Conservation (phyloP, 2,113 vertebrate genomes). For the Herpailurus yagouaroundi region DNA sequence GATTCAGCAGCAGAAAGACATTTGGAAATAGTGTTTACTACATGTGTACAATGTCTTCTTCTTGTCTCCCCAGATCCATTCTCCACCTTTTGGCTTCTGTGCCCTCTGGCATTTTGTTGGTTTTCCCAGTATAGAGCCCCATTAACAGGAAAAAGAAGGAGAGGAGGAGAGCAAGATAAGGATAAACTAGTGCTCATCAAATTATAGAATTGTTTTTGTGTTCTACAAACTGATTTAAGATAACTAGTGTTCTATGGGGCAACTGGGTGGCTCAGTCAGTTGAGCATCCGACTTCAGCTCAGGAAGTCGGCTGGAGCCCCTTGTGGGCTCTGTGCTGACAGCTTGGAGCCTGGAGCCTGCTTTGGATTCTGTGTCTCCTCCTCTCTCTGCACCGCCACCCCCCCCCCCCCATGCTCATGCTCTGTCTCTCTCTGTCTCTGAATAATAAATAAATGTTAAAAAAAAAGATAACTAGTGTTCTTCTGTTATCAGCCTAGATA, state of each 20-base stretch:
- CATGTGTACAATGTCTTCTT: neutral
- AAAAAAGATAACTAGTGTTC: neutral
- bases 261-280: too few relatives aligned
- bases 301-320: too few relatives aligned
- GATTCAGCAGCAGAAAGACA: neutral
- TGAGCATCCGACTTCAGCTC: too few relatives aligned
- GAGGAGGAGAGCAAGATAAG: neutral
- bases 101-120: neutral
- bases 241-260: neutral
- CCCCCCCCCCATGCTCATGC: too few relatives aligned
- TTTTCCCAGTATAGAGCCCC: rapidly evolving
- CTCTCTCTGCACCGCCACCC: too few relatives aligned
- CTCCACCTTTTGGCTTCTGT: neutral
- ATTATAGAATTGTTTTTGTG: neutral
- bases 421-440: too few relatives aligned
- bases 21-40: neutral
- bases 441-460: too few relatives aligned
- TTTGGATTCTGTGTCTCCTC: too few relatives aligned
- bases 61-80: neutral
- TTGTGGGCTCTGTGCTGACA: too few relatives aligned
- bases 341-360: too few relatives aligned
- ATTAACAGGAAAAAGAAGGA: neutral
- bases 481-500: neutral
- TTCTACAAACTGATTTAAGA: neutral
- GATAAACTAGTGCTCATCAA: neutral